Evolutionary conservation across 23 tunicate genomes (phyloP).

Genomic region (Diplosoma virens): DNA sequence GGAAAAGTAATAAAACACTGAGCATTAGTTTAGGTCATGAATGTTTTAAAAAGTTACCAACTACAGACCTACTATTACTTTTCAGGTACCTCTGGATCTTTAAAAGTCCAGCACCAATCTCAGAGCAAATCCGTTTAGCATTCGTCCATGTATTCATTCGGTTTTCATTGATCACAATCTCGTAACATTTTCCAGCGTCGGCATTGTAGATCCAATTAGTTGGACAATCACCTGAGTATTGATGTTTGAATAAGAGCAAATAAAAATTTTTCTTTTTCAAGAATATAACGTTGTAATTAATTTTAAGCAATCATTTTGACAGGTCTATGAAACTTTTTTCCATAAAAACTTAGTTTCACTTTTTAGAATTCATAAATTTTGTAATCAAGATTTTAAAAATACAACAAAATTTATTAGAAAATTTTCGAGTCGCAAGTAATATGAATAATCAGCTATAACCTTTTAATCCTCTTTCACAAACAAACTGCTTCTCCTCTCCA

Average conservation of each 20-base stretch:
- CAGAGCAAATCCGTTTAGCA: constrained; percentile 55
- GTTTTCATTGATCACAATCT: constrained; percentile 58
- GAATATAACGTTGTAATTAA: not conserved
- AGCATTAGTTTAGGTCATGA: too few species aligned
- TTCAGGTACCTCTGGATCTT: constrained; percentile 51
- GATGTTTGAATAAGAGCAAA: too few species aligned
- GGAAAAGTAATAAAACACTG: too few species aligned
- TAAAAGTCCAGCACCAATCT: constrained; percentile 62
- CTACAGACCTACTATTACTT: not conserved
- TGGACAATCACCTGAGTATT: constrained; percentile 62
- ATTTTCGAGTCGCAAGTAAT: too few species aligned
- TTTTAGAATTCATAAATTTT: too few species aligned
- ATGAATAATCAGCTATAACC: too few species aligned
- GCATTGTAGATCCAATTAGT: constrained; percentile 51
- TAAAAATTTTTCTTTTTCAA: not conserved
- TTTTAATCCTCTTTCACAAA: constrained; percentile 75
- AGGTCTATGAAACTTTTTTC: too few species aligned
- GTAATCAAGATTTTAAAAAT: too few species aligned
- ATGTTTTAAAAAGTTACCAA: too few species aligned
- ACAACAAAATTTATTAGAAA: too few species aligned
- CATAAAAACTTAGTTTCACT: too few species aligned
- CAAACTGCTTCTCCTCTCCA: constrained; percentile 35
- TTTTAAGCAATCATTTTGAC: not conserved
- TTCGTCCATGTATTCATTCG: constrained; percentile 56
- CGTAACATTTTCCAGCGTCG: constrained; percentile 74